Evolutionary conservation across 2,113 vertebrate genomes (phyloP).

Genomic region (Columbina picui): DNA sequence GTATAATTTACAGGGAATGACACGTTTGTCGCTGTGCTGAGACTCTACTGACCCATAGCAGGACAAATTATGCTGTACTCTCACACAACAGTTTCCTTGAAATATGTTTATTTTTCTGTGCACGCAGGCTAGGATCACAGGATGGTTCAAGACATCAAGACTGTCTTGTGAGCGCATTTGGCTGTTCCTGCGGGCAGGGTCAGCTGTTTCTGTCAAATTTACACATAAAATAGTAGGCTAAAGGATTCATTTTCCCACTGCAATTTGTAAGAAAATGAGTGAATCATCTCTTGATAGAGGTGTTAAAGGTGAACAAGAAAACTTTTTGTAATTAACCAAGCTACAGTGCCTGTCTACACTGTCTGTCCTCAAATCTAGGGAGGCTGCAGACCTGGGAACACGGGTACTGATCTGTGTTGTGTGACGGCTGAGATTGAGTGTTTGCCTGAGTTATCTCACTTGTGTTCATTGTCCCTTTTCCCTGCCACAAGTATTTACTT

Average conservation of each 20-base stretch:
- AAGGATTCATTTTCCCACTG: background rate
- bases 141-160: background rate
- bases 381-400: background rate
- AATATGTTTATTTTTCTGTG: background rate
- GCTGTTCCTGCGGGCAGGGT: conserved; percentile 18
- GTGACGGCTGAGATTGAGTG: background rate
- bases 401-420: fast-evolving
- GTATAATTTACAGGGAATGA: background rate
- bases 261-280: background rate
- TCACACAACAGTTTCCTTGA: background rate
- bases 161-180: background rate
- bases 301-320: background rate
- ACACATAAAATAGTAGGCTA: background rate
- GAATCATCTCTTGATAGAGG: background rate
- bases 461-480: background rate
- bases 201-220: background rate
- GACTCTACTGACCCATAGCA: background rate
- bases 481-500: background rate
- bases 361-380: background rate
- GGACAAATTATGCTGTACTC: background rate
- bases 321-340: background rate
- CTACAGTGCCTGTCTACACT: background rate
- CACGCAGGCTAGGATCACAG: background rate
- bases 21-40: background rate
- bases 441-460: background rate